Base-by-base conservation (phyloP, 53 echinoderm and acorn worm genomes). In the Apostichopus leukothele region DNA sequence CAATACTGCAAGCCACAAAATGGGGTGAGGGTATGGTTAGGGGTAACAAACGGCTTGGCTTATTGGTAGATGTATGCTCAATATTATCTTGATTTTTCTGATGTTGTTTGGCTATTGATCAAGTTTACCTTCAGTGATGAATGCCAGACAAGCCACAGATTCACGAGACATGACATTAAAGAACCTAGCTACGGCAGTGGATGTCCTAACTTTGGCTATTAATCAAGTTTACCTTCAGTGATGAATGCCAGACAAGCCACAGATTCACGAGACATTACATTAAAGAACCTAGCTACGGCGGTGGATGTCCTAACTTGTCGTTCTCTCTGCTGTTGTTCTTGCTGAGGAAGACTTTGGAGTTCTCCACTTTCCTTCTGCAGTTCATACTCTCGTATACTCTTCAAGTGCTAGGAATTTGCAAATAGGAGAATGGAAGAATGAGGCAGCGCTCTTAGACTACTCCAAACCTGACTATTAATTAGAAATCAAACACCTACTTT, bases 251-350 rank as follows among this genome's bases (percentile, higher is more conserved):
- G 91, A 53, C 92, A 91, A 27, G 92, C 92, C 91, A 98, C 96
- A 61, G 99, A 94, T 78, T 98, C 99, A 52, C 96, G 96, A 50
- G 99, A 96, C 99, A 96, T 96, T 76, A 96, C 94, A 83, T 98
- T 97, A 77, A 94, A 95, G 92, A 98, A 98, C 52, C 93, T 88
- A 14, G 96, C 95, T 55, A 98, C 93, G 86, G 90, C 89, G 26
- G 91, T 91, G 11, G 91, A 89, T 26, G 94, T 94, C 18, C 93
- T 87, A 20, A 98, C 81, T 0, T 90, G 79, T 23, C 87, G 88
- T 83, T 98, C 96, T 55, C 93, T 91, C 71, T 98, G 94, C 84
- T 91, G 90, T 25, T 91, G 89, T 18, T 98, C 96, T 12, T 84
- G 85, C 8, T 91, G 91, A 14, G 85, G 75, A 51, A 98, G 92